A percentile compares a stretch with the other conserved stretches of the same genome.
phyloP scores from a whole-genome alignment of 64 coral and sea anemone genomes.

The Catalaphyllia jardinei region DNA sequence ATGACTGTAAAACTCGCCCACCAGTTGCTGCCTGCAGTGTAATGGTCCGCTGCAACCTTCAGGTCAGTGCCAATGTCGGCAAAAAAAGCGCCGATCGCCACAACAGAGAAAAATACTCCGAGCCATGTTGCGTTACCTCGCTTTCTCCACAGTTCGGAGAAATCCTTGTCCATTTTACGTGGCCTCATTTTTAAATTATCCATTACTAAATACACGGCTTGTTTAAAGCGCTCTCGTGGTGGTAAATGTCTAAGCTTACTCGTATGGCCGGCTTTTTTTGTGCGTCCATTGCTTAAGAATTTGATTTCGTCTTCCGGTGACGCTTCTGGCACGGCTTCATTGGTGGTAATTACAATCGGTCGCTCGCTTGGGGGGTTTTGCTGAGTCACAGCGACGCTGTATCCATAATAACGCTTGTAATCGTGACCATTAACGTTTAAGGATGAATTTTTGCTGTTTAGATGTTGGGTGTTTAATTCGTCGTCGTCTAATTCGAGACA shows the following conservation, averaged over 20 bases:
- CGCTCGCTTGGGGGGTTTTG: neutral
- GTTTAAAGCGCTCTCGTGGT: constrained; percentile 57
- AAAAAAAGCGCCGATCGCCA: constrained; percentile 69
- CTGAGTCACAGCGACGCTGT: neutral
- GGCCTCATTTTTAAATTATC: constrained; percentile 10
- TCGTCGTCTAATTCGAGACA: constrained; percentile 21
- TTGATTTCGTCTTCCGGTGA: neutral
- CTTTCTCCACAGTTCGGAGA: constrained; percentile 67
- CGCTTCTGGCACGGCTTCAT: neutral
- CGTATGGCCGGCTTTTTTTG: neutral
- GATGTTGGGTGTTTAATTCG: neutral
- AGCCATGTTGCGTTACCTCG: constrained; percentile 83
- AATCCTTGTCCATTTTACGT: constrained; percentile 58
- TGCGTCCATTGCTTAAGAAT: neutral
- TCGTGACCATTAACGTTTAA: neutral
- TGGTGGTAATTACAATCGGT: neutral
- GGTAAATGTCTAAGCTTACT: constrained; percentile 27
- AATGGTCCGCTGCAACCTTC: constrained; percentile 85
- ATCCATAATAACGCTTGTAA: neutral
- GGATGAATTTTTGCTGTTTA: neutral
- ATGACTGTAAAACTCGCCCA: constrained; percentile 70
- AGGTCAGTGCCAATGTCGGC: constrained; percentile 75
- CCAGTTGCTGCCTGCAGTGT: constrained; percentile 57
- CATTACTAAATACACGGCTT: constrained; percentile 65
- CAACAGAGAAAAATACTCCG: constrained; percentile 53